A percentile compares a stretch with the other conserved stretches of the same genome.
These are phyloP conservation scores for Zootoca vivipara DNA, from an alignment of 2,113 vertebrate species.

Conservation along the genomic window DNA sequence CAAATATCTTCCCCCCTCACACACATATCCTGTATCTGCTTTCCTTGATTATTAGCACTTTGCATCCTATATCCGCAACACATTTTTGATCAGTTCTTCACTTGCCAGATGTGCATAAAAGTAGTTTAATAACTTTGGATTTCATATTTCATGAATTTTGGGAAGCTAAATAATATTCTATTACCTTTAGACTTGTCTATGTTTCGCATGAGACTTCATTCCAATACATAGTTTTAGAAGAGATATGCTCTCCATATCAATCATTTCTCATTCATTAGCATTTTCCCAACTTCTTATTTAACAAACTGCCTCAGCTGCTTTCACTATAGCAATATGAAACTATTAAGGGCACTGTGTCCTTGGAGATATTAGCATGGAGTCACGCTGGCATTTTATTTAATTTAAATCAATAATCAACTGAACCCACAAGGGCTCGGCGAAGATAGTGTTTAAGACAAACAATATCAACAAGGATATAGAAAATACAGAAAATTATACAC, in stretches of 20 bases:
- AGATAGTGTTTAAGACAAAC: not conserved
- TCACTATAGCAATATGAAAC: not conserved
- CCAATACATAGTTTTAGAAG: not conserved
- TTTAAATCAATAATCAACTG: not conserved
- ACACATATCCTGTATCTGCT: not conserved
- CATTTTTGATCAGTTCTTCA: not conserved
- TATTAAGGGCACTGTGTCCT: not conserved
- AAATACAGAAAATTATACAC: not conserved
- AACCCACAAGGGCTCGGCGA: not conserved
- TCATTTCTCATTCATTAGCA: rapidly evolving
- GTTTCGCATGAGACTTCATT: not conserved
- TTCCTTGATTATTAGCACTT: not conserved
- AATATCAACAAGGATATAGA: not conserved
- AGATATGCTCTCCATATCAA: not conserved
- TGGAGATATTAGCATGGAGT: not conserved
- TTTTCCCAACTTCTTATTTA: not conserved
- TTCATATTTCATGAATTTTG: not conserved
- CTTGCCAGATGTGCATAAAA: not conserved
- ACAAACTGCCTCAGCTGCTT: not conserved
- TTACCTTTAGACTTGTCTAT: not conserved
- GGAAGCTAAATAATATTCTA: not conserved
- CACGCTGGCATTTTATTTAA: not conserved
- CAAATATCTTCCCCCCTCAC: not conserved
- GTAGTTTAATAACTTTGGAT: not conserved
- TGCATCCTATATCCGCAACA: not conserved